A percentile compares a stretch with the other conserved stretches of the same genome.
Evolutionary conservation across 2,888 invertebrate genomes (phyloP).

Genomic region (Achlya flavicornis): DNA sequence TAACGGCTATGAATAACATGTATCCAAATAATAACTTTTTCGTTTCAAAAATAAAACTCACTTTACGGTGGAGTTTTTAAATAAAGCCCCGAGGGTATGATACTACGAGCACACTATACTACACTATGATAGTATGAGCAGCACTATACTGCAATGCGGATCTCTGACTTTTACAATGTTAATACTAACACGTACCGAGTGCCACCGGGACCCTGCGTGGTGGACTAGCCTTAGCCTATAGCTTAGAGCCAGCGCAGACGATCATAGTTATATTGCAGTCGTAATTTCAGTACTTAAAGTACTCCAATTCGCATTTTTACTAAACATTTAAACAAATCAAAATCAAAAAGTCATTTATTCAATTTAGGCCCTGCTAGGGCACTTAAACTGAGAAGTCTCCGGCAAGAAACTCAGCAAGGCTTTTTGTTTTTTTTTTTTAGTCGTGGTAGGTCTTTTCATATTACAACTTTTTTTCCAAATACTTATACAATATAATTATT

Average conservation of each 20-base stretch:
- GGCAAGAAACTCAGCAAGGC: no score
- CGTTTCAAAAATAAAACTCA: not conserved
- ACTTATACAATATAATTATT: no score
- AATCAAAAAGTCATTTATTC: no score
- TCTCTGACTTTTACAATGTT: slow-evolving; percentile 1
- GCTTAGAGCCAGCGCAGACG: not conserved
- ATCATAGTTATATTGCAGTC: not conserved
- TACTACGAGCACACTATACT: not conserved
- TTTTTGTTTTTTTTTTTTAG: no score
- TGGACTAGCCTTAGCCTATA: not conserved
- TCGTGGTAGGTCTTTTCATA: no score
- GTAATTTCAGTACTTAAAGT: no score
- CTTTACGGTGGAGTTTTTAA: not conserved
- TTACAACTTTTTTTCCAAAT: no score
- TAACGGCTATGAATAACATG: not conserved
- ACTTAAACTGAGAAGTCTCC: no score
- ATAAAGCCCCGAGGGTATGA: not conserved
- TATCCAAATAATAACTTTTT: not conserved
- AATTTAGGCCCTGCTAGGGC: no score
- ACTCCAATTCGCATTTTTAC: no score
- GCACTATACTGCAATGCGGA: slow-evolving; percentile 3
- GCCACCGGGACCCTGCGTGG: not conserved
- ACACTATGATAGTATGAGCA: not conserved
- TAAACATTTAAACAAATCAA: no score
- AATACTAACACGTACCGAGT: slow-evolving; percentile 1